Percentiles rank a stretch among this genome's conserved stretches.
These are phyloP conservation scores for Microctonus hyperodae DNA, from an alignment of 2,888 invertebrate genomes.

Conservation along the genomic window DNA sequence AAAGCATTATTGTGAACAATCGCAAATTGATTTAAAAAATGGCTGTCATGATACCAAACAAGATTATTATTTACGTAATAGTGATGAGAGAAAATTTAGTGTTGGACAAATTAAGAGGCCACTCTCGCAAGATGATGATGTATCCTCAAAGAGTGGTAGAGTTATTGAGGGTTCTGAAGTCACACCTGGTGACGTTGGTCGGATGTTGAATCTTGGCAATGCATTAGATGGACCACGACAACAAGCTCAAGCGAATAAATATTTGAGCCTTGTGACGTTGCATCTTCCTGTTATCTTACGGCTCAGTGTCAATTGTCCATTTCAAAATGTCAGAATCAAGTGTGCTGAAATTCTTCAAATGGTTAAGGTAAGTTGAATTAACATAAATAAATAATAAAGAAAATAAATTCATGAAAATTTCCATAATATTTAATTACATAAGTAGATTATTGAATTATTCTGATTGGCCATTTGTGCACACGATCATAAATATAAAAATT, in stretches of 20 bases:
- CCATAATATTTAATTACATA: no score
- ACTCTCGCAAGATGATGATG: slow-evolving; percentile 57
- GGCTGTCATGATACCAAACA: slow-evolving; percentile 29
- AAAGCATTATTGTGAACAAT: neutral
- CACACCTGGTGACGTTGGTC: slow-evolving; percentile 61
- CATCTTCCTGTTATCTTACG: slow-evolving; percentile 69
- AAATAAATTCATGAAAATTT: no score
- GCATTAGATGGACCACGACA: slow-evolving; percentile 59
- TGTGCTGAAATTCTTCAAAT: slow-evolving; percentile 67
- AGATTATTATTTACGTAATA: slow-evolving; percentile 48
- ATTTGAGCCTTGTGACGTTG: slow-evolving; percentile 65
- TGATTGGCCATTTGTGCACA: no score
- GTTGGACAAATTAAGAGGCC: slow-evolving; percentile 57
- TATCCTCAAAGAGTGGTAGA: slow-evolving; percentile 57
- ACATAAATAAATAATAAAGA: no score
- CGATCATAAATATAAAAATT: no score
- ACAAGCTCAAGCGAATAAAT: slow-evolving; percentile 63
- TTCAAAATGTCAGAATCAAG: slow-evolving; percentile 68
- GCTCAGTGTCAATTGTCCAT: slow-evolving; percentile 69
- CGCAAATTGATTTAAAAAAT: slow-evolving; percentile 3
- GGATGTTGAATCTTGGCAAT: slow-evolving; percentile 61
- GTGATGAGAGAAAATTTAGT: slow-evolving; percentile 56
- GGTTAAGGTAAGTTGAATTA: slow-evolving; percentile 66
- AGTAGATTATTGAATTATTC: no score
- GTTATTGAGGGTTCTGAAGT: slow-evolving; percentile 61